Base-by-base conservation (phyloP, 2,797 vertebrate genomes). In the Hoplostethus atlanticus region DNA sequence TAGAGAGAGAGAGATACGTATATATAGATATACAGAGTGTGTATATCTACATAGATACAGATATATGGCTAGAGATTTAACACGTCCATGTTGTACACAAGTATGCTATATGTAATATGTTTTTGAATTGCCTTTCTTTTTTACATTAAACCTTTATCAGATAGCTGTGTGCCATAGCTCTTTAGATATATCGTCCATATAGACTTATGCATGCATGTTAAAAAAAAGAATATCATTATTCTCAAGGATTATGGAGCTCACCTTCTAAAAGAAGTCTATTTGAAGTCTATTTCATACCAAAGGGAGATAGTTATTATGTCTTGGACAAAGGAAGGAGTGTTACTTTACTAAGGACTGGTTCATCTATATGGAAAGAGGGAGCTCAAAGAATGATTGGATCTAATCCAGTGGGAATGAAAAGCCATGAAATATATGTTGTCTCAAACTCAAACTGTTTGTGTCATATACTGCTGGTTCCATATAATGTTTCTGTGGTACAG, bases 391-490 rank as follows among this genome's bases (percentile, higher is more conserved):
- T 3, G 67, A 74, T 53, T 76, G 73, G 77, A 83, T 62, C 56
- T 13, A 73, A 65, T 75, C 68, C 61, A 64, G 59, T 0, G 21
- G 73, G 86, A 87, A 83, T 50, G 79, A 83, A 91, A 94, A 92
- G 89, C 89, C 90, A 92, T 91, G 74, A 88, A 83, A 79, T 83
- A 54, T 79, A 59, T 84, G 76, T 85, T 65, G 73, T 89, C 76
- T 77, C 73, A 50, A 71, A 87, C 69, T 85, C 36, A 28, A 28
- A 28, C 28, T 71, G 66, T 81, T 64, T 81, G 66, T 81, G 81
- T 88, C 68, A 79, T 68, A 62, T 65, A 63, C 72, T 77, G 64
- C 81, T 87, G 68, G 83, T 87, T 64, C 75, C 60, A 68, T 83
- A 64, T 85, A 50, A 78, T 77, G 71, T 84, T 70, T 74, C 66